Conservation (phyloP, 2,113 vertebrate species). For the Columba livia region DNA sequence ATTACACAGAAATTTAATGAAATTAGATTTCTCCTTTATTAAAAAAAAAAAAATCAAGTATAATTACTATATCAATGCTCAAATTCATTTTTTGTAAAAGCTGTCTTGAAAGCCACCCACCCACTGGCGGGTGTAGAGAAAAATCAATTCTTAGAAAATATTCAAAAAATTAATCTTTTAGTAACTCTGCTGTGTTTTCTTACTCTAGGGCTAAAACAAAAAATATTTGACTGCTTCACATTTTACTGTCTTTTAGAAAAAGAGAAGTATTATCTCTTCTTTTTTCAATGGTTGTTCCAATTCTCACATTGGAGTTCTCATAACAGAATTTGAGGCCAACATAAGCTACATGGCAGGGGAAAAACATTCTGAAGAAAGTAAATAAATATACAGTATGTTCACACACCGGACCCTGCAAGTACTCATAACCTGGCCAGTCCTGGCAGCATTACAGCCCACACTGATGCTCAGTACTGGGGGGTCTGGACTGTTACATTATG, state of each 20-base stretch:
- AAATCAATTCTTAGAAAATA: not conserved
- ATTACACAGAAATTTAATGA: not conserved
- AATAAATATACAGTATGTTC: not conserved
- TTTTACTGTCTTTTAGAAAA: not conserved
- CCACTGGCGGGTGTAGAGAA: not conserved
- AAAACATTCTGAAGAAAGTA: not conserved
- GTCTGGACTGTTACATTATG: not conserved
- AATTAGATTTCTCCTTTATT: not conserved
- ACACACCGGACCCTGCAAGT: not conserved
- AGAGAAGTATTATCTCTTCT: not conserved
- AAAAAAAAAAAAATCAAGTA: not conserved
- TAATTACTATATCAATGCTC: constrained; percentile 28
- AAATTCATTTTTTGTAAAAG: constrained; percentile 44
- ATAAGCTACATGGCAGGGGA: accelerated
- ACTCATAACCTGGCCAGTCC: not conserved
- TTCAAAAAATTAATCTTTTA: not conserved
- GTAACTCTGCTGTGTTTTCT: not conserved
- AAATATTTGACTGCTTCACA: not conserved
- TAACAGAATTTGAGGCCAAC: not conserved
- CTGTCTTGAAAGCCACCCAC: constrained; percentile 49
- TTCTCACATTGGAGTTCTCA: not conserved
- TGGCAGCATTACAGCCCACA: not conserved
- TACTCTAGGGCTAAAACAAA: not conserved
- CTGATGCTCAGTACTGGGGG: accelerated
- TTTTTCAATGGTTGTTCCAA: not conserved